Percentiles rank a stretch among this genome's conserved stretches.
Conservation (phyloP, 1,140 invertebrate genomes). For the Caerostris extrusa region DNA sequence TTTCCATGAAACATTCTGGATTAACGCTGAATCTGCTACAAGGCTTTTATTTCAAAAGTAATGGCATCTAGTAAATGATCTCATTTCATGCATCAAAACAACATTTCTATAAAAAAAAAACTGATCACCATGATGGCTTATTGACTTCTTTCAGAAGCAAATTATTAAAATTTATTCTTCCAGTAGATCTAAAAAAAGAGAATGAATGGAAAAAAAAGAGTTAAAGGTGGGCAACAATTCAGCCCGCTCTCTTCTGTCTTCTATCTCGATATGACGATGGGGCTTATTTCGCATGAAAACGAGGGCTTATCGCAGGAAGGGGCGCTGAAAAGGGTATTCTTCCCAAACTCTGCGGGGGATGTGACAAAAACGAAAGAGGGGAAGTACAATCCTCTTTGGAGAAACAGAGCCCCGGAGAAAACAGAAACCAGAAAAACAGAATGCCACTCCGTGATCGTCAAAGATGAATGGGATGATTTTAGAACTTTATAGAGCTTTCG, state of each 20-base stretch:
- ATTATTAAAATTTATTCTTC: neutral
- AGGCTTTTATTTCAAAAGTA: too few species aligned
- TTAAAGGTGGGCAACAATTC: neutral
- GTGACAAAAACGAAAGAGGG: neutral
- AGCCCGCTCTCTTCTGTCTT: neutral
- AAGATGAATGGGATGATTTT: conserved; percentile 34
- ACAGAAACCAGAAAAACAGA: neutral
- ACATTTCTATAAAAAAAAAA: too few species aligned
- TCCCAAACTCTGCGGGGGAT: neutral
- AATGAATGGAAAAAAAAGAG: neutral
- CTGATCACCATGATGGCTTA: too few species aligned
- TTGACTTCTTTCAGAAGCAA: too few species aligned
- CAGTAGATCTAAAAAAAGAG: neutral
- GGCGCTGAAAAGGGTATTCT: neutral
- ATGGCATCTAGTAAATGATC: too few species aligned
- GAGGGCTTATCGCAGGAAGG: neutral
- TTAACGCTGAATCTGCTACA: too few species aligned
- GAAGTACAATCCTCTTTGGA: neutral
- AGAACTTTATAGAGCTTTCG: neutral
- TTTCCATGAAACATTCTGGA: too few species aligned
- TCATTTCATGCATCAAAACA: too few species aligned
- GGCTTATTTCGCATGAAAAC: neutral
- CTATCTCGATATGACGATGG: too few species aligned
- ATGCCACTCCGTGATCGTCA: neutral
- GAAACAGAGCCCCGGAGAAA: neutral